Evolutionary conservation across 2,888 invertebrate species (phyloP), one percentile per base, ranked within the genome.

Genomic region (Drosophila tripunctata): DNA sequence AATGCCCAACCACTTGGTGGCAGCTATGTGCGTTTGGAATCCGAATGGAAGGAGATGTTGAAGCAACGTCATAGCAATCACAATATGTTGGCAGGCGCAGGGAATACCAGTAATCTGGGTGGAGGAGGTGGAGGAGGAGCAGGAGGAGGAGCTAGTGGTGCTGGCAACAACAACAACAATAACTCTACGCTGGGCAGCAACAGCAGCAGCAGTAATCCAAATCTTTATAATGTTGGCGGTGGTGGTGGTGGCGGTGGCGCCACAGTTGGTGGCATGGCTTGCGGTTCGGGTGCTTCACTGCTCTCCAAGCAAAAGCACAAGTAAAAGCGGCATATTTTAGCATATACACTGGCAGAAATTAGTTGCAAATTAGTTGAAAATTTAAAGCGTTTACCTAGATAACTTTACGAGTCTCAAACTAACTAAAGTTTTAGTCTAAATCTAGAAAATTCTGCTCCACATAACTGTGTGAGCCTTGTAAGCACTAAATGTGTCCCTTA

Each of bases 1-100:
- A 78, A 80, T 50, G 55, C 76, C n/a, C 67, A 80, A 14, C 84
- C 86, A 33, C 35, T 84, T 31, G 96, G 96, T 56, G 96, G 96
- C n/a, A 93, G 94, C 27, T 96, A 95, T 91, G 93, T 94, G 1
- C 93, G 94, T 47, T 90, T 96, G 68, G 96, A 96, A 89, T 93
- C 94, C 5, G 96, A 96, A 87, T 96, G 96, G 95, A 94, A 94
- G 71, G 96, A 96, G 64, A 89, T 89, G 70, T 58, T 90, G 2
- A 91, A 89, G 57, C 90, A 90, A 45, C 89, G 86, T 2, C 83
- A 85, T 68, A 78, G 35, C 40, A 81, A 74, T 40, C 82, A 78
- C 62, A 85, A 68, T n/a, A 8, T 70, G 1, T 52, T 21, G 0
- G 8, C 24, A 2, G 22, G 24, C 24, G 45, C 35, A 10, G 19